Conservation (phyloP, 2,113 vertebrate genomes). For the Ammodytes dubius region DNA sequence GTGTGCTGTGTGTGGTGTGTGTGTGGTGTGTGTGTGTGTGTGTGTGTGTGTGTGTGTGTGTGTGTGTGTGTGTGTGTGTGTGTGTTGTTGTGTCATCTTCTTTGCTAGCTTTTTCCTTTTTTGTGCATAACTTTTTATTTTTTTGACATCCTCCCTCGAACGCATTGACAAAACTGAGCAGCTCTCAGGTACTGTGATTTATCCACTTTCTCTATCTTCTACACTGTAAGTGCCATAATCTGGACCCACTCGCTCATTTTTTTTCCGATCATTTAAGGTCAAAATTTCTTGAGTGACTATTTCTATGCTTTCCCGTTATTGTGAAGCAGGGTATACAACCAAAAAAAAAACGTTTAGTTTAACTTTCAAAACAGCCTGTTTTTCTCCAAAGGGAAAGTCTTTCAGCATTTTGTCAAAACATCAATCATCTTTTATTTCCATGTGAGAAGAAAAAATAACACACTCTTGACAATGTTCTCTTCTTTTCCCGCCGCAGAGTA, state of each 20-base stretch:
- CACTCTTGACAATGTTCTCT: constrained; percentile 45
- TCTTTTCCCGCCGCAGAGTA: constrained; percentile 22
- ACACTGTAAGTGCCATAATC: constrained; percentile 49
- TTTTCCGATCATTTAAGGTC: constrained; percentile 45
- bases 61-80: constrained; percentile 10
- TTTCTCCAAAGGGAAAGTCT: constrained; percentile 67
- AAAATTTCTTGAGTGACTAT: constrained; percentile 59
- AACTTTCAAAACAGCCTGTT: constrained; percentile 66
- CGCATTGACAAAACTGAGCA: constrained; percentile 35
- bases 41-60: constrained; percentile 13
- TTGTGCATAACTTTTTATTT: not conserved
- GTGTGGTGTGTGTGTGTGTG: constrained; percentile 4
- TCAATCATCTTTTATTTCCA: constrained; percentile 61
- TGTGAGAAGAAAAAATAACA: constrained; percentile 23
- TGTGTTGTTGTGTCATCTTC: constrained; percentile 26
- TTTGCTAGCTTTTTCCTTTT: constrained; percentile 25
- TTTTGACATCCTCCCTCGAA: constrained; percentile 31
- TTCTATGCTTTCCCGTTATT: constrained; percentile 51
- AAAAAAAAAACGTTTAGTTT: constrained; percentile 54
- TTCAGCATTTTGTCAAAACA: constrained; percentile 58
- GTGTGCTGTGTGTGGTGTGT: constrained; percentile 40
- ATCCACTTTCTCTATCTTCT: constrained; percentile 31
- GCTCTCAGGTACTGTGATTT: constrained; percentile 17
- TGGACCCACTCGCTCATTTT: constrained; percentile 44
- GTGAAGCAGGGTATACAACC: constrained; percentile 41